A percentile compares a stretch with the other conserved stretches of the same genome.
These are phyloP conservation scores for Corythornis vintsioides DNA, from an alignment of 2,113 vertebrate species.

Conservation along the genomic window DNA sequence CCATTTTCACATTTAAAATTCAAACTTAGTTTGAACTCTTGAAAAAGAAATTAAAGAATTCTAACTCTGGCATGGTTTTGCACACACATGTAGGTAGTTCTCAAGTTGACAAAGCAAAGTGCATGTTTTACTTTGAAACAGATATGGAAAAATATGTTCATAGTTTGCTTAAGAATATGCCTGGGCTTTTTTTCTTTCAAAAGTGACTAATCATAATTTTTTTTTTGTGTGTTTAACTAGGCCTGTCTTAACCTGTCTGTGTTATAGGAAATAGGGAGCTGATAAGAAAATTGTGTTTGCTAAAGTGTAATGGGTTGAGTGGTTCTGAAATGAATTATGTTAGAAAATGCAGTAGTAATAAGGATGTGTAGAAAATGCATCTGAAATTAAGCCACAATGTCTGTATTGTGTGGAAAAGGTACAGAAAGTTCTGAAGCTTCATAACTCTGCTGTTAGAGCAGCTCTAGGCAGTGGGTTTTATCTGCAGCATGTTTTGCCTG, in stretches of 20 bases:
- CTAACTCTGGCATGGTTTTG: background rate
- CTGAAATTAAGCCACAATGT: background rate
- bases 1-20: background rate
- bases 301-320: background rate
- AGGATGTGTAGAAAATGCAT: background rate
- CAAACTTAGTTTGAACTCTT: background rate
- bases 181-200: background rate
- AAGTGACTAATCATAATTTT: background rate
- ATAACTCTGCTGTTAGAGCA: background rate
- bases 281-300: background rate
- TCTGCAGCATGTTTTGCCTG: background rate
- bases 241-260: background rate
- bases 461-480: background rate
- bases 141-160: background rate
- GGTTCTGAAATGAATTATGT: background rate
- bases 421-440: background rate
- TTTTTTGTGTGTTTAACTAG: background rate
- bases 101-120: background rate
- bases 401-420: background rate
- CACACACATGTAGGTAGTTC: background rate
- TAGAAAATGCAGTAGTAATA: background rate
- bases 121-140: background rate
- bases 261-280: background rate
- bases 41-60: background rate
- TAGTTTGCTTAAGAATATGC: background rate